A percentile compares a stretch with the other conserved stretches of the same genome.
Conservation (phyloP, 2,797 vertebrate genomes). For the Chaenodraco wilsoni region DNA sequence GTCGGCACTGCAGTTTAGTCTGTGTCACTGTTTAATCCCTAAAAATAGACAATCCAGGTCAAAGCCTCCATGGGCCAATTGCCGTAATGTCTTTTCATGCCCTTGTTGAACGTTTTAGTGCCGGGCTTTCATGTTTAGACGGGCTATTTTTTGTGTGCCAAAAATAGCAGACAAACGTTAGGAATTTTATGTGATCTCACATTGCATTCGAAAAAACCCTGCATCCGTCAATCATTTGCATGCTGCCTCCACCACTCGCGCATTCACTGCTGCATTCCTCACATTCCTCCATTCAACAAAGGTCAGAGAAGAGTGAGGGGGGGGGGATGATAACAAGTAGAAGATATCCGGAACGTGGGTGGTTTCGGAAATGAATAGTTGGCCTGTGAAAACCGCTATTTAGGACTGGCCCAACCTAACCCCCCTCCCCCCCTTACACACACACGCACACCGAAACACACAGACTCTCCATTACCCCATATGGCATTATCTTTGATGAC, state of each 20-base stretch:
- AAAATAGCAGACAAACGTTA: too few species aligned
- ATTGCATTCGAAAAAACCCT: slow-evolving; percentile 1
- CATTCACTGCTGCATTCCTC: slow-evolving; percentile 65
- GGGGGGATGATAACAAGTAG: slow-evolving; percentile 27
- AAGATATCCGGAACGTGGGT: slow-evolving; percentile 60
- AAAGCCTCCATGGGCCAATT: background rate
- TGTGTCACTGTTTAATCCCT: slow-evolving; percentile 32
- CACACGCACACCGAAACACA: background rate
- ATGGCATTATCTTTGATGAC: slow-evolving; percentile 49
- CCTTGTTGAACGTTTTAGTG: background rate
- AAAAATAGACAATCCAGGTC: slow-evolving; percentile 32
- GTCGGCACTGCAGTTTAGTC: slow-evolving; percentile 21
- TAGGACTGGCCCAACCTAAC: slow-evolving; percentile 3
- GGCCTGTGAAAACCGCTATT: slow-evolving; percentile 41
- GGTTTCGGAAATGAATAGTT: slow-evolving; percentile 62
- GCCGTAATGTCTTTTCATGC: slow-evolving; percentile 14
- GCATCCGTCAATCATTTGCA: slow-evolving; percentile 25
- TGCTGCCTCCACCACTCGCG: slow-evolving; percentile 27
- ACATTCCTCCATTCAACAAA: slow-evolving; percentile 56
- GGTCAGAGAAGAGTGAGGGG: slow-evolving; percentile 27
- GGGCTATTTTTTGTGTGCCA: background rate
- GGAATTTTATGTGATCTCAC: slow-evolving; percentile 1
- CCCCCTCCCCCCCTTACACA: background rate
- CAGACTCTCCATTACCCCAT: slow-evolving; percentile 44
- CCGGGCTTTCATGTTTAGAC: background rate